Evolutionary conservation across 2,797 vertebrate genomes (phyloP).

Genomic region (Bradypodion ventrale): DNA sequence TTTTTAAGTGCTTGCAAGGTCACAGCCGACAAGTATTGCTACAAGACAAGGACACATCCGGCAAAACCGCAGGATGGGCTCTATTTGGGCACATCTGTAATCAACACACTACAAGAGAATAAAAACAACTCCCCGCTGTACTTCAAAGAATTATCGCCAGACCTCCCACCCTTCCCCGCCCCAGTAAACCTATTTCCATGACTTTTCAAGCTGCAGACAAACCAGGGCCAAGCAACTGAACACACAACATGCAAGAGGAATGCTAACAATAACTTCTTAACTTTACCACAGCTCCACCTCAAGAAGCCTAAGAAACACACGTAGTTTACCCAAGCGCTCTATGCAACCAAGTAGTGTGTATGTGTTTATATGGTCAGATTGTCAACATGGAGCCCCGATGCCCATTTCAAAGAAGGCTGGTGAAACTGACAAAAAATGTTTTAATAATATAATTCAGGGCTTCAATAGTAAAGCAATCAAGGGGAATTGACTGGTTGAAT

Average conservation of each 20-base stretch:
- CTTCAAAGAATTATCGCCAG: constrained; percentile 25
- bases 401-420: constrained; percentile 8
- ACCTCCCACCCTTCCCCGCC: not conserved
- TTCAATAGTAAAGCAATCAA: not conserved
- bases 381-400: constrained; percentile 16
- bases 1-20: constrained; percentile 24
- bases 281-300: constrained; percentile 3
- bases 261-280: not conserved
- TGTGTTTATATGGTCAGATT: constrained; percentile 3
- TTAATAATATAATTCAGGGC: not conserved
- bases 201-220: constrained; percentile 48
- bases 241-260: constrained; percentile 27
- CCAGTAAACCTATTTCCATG: not conserved
- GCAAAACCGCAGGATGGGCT: constrained; percentile 14
- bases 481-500: not conserved
- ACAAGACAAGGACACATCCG: constrained; percentile 27
- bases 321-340: not conserved
- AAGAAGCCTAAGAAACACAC: constrained; percentile 6
- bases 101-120: constrained; percentile 7
- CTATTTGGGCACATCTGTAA: constrained; percentile 64
- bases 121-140: constrained; percentile 7
- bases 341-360: not conserved
- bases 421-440: not conserved
- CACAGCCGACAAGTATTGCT: constrained; percentile 37
- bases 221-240: constrained; percentile 37